Percentiles rank a stretch among this genome's conserved stretches.
Conservation (phyloP, 35 echinoderm and acorn worm species). For the Chiridota heheva region DNA sequence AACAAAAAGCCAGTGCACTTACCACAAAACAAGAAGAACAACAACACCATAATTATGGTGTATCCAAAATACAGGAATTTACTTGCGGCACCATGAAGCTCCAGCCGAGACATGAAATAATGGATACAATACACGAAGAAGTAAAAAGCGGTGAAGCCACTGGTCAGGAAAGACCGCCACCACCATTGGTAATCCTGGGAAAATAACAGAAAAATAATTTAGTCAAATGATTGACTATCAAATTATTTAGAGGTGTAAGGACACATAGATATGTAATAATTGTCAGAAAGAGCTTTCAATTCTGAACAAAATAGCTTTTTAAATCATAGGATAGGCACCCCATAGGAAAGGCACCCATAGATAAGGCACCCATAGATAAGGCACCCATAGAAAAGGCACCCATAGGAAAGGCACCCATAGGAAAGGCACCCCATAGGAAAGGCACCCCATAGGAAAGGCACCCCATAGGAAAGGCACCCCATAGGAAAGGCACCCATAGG, state of each 20-base stretch:
- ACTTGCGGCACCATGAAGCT: constrained; percentile 61
- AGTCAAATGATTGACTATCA: neutral
- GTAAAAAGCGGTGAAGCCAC: constrained; percentile 91
- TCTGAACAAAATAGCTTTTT: too few relatives aligned
- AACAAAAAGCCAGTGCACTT: constrained; percentile 22
- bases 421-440: too few relatives aligned
- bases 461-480: too few relatives aligned
- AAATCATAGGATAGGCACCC: too few relatives aligned
- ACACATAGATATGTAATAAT: neutral
- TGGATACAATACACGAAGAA: constrained; percentile 91
- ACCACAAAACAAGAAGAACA: constrained; percentile 96
- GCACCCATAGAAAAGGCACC: too few relatives aligned
- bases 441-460: too few relatives aligned
- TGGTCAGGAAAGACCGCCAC: constrained; percentile 97
- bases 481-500: too few relatives aligned
- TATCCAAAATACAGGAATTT: constrained; percentile 80
- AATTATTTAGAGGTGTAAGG: neutral
- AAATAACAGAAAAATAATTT: neutral
- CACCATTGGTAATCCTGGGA: constrained; percentile 93
- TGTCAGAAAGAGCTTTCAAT: too few relatives aligned
- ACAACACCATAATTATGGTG: constrained; percentile 78
- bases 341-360: too few relatives aligned
- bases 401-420: too few relatives aligned
- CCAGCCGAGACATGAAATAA: constrained; percentile 82
- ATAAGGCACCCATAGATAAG: too few relatives aligned